Percentiles rank a stretch among this genome's conserved stretches.
These are phyloP conservation scores for Irena cyanogastra DNA, from an alignment of 2,113 vertebrate species.

Conservation along the genomic window DNA sequence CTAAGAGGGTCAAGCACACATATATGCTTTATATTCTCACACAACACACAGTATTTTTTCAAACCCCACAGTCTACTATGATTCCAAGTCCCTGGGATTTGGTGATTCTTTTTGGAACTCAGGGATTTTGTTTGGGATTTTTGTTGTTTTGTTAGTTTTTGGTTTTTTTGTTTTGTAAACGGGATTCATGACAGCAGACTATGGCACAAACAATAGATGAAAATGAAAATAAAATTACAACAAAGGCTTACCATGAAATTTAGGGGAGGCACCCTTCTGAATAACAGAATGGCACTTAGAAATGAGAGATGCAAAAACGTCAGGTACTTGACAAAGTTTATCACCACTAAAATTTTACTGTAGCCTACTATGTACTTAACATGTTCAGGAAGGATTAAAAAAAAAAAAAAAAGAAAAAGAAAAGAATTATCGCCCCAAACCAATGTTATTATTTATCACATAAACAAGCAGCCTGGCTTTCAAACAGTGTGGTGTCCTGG, in stretches of 20 bases:
- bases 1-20: neutral
- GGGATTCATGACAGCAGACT: neutral
- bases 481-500: neutral
- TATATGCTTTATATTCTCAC: neutral
- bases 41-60: neutral
- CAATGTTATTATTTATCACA: neutral
- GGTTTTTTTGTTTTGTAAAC: accelerated
- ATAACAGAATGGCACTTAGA: accelerated
- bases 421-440: accelerated
- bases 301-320: neutral
- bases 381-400: neutral
- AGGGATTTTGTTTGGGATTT: neutral
- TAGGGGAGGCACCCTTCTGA: neutral
- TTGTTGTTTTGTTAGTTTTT: neutral
- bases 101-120: neutral
- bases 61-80: neutral
- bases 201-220: neutral
- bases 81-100: neutral
- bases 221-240: neutral
- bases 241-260: neutral
- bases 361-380: neutral
- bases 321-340: neutral
- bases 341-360: neutral
- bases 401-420: neutral
- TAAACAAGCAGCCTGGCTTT: neutral